Base-by-base conservation (phyloP, 2,113 vertebrate genomes). In the Xiphophorus maculatus region DNA sequence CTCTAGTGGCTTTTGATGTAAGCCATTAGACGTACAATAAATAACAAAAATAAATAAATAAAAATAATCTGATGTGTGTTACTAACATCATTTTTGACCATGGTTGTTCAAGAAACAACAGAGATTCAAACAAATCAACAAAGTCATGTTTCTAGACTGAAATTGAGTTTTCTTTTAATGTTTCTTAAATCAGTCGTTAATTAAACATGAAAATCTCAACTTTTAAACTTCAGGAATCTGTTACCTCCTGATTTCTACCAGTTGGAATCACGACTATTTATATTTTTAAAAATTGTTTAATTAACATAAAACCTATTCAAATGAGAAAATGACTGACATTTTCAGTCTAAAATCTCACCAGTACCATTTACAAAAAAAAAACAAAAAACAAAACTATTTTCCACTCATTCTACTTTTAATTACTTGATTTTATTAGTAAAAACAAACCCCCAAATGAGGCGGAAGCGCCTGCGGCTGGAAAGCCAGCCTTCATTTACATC, bases 401-500 rank as follows among this genome's bases (percentile, higher is more conserved):
- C 30, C 27, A 65, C 19, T 80, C 32, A 12, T 48, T 66, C 54
- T 19, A 2, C 30, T 76, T 42, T 71, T 66, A 74, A 87, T 84
- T 22, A 69, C 70, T 69, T 62, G 32, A 67, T 71, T 87, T 81
- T 25, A 42, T 30, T 51, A 73, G 71, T 65, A 74, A 65, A 82
- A 25, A 8, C 71, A 82, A 25, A 2, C 28, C 13, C 4, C 17
- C 40, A 40, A 48, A 60, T 51, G 69, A 80, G 71, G 63, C 13
- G 35, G 29, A 51, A 65, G n/a, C 15, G 29, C 11, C 29, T 35
- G 22, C 30, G 2, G 86, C 64, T 73, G 78, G 80, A 85, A 80
- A 70, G 76, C 0, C 80, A 28, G 74, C 44, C 73, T 68, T 90
- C 86, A 88, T 90, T 83, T 88, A 84, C 86, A 86, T 89, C 90